phyloP scores from a whole-genome alignment of 1,140 invertebrate species.

The Tenebrio molitor region DNA sequence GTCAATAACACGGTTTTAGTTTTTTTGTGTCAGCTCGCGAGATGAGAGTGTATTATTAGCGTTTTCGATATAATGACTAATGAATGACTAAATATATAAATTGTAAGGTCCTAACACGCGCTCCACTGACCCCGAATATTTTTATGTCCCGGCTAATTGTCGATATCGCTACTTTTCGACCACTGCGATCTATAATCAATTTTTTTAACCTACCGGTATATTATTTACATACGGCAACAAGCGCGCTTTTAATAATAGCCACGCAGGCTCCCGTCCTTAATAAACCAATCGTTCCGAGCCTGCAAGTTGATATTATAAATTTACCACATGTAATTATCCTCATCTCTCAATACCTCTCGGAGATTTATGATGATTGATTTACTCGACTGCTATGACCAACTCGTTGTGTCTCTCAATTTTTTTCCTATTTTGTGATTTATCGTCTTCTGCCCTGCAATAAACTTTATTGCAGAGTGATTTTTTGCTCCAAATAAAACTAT shows the following conservation, averaged over 20 bases:
- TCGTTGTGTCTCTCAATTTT: background rate
- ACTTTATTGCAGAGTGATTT: background rate
- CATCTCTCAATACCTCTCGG: constrained; percentile 24
- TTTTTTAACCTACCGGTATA: constrained; percentile 3
- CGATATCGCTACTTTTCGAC: too few species aligned
- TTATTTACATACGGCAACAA: background rate
- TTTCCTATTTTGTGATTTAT: constrained; percentile 9
- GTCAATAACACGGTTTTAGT: constrained; percentile 29
- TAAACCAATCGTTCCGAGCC: constrained; percentile 13
- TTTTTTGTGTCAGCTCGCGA: constrained; percentile 20
- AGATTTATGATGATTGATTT: constrained; percentile 39
- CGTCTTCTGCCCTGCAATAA: constrained; percentile 8
- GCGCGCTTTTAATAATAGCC: constrained; percentile 7
- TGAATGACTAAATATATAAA: constrained; percentile 22
- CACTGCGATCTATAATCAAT: background rate
- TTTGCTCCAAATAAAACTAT: constrained; percentile 7
- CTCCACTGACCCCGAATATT: constrained; percentile 12
- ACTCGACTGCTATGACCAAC: background rate
- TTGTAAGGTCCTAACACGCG: constrained; percentile 2
- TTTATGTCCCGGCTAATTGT: constrained; percentile 9
- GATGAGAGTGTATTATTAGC: constrained; percentile 16
- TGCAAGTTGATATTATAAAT: constrained; percentile 28
- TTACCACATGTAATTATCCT: constrained; percentile 22
- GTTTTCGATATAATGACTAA: constrained; percentile 21
- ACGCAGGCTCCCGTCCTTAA: background rate